phyloP scores from a whole-genome alignment of 2,888 invertebrate species.

The Lycaena phlaeas region DNA sequence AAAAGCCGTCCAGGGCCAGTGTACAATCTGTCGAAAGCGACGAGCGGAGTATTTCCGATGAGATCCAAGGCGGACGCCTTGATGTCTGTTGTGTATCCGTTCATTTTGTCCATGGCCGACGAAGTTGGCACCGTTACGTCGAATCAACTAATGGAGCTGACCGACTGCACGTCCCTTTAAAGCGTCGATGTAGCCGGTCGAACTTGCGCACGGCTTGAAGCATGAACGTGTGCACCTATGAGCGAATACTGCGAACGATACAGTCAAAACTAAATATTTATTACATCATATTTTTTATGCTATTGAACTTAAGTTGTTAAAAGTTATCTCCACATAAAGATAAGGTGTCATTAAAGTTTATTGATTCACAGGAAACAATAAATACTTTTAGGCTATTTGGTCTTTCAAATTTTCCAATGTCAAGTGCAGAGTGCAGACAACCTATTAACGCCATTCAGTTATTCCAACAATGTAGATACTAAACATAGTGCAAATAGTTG shows the following conservation, averaged over 20 bases:
- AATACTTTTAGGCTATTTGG: not conserved
- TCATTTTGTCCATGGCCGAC: constrained; percentile 15
- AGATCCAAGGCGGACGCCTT: constrained; percentile 56
- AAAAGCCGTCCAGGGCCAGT: constrained; percentile 55
- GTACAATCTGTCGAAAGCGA: constrained; percentile 56
- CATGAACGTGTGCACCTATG: not conserved
- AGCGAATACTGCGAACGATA: not conserved
- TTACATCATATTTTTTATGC: too few species aligned
- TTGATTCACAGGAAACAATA: not conserved
- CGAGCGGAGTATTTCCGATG: constrained; percentile 58
- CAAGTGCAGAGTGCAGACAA: too few species aligned
- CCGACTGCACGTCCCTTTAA: constrained; percentile 13
- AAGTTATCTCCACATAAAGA: not conserved
- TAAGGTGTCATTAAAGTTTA: not conserved
- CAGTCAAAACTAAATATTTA: not conserved
- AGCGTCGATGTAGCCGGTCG: constrained; percentile 9
- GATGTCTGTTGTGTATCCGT: constrained; percentile 40
- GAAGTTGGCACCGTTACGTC: constrained; percentile 12
- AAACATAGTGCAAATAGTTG: not conserved
- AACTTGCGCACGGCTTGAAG: constrained; percentile 4
- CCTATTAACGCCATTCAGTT: too few species aligned
- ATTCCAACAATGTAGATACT: not conserved
- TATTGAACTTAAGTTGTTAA: not conserved
- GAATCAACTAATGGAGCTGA: constrained; percentile 12
- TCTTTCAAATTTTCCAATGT: not conserved